Conservation (phyloP, 2,113 vertebrate species). For the Epinephelus lanceolatus region DNA sequence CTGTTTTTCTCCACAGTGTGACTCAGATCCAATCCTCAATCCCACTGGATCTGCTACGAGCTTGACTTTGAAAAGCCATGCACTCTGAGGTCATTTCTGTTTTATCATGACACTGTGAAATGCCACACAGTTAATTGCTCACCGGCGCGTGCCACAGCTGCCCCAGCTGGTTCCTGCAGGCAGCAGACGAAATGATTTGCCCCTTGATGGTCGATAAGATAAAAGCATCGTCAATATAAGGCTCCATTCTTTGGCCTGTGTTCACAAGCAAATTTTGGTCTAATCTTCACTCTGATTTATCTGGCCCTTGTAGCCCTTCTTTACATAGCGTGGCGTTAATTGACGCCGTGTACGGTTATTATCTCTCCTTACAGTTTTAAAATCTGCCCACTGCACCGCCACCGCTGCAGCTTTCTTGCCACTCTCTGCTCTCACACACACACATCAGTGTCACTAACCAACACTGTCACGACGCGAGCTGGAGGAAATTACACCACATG, state of each 20-base stretch:
- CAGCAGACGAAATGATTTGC: constrained; percentile 20
- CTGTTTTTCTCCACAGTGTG: neutral
- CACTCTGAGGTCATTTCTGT: constrained; percentile 27
- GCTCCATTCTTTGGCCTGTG: constrained; percentile 37
- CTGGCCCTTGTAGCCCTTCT: constrained; percentile 29
- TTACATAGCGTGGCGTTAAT: constrained; percentile 61
- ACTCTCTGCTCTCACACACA: neutral
- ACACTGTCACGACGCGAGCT: neutral
- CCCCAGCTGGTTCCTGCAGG: constrained; percentile 41
- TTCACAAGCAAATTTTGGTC: constrained; percentile 72
- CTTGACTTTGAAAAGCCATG: constrained; percentile 12
- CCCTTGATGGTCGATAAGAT: constrained; percentile 68
- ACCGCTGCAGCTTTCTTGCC: constrained; percentile 8
- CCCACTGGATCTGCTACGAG: constrained; percentile 16
- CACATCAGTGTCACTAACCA: neutral
- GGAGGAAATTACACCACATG: constrained; percentile 24
- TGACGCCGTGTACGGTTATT: constrained; percentile 36
- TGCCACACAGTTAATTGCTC: constrained; percentile 54
- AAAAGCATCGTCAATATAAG: constrained; percentile 51
- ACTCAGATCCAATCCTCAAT: constrained; percentile 9
- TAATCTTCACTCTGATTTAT: constrained; percentile 56
- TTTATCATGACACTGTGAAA: constrained; percentile 63
- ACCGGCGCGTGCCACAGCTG: constrained; percentile 40
- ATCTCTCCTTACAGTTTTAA: constrained; percentile 42
- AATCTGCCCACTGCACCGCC: constrained; percentile 9